phyloP scores from a whole-genome alignment of 1,140 invertebrate species.

The Drosophila sulfurigaster region DNA sequence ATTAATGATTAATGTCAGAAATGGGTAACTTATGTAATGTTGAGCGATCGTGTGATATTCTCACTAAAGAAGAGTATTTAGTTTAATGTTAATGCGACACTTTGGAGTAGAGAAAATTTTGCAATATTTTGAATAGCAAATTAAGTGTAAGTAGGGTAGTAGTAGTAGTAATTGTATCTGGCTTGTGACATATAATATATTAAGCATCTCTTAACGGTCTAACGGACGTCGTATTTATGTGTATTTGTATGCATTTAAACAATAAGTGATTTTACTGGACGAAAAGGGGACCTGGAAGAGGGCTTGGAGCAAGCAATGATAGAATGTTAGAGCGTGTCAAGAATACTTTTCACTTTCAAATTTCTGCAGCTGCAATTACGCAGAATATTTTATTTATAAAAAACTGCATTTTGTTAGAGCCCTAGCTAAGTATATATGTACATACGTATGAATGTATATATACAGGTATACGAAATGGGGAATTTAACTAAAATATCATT shows the following conservation, averaged over 20 bases:
- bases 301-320: not conserved
- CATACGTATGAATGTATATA: not conserved
- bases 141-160: too few species aligned
- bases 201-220: too few species aligned
- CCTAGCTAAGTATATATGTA: not conserved
- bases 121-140: too few species aligned
- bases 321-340: slow-evolving; percentile 15
- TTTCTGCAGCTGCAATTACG: slow-evolving; percentile 33
- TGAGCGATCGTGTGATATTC: too few species aligned
- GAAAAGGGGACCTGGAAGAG: not conserved
- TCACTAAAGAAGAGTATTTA: too few species aligned
- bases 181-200: too few species aligned
- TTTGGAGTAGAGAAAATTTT: too few species aligned
- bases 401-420: slow-evolving; percentile 48
- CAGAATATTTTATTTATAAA: slow-evolving; percentile 19
- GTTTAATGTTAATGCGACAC: too few species aligned
- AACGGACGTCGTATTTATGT: too few species aligned
- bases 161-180: too few species aligned
- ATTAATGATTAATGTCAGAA: too few species aligned
- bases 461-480: not conserved
- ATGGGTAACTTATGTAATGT: too few species aligned
- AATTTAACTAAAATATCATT: slow-evolving; percentile 53
- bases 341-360: slow-evolving; percentile 11
- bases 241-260: not conserved
- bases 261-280: not conserved